Conservation (phyloP, 2,113 vertebrate species). For the Misgurnus anguillicaudatus region DNA sequence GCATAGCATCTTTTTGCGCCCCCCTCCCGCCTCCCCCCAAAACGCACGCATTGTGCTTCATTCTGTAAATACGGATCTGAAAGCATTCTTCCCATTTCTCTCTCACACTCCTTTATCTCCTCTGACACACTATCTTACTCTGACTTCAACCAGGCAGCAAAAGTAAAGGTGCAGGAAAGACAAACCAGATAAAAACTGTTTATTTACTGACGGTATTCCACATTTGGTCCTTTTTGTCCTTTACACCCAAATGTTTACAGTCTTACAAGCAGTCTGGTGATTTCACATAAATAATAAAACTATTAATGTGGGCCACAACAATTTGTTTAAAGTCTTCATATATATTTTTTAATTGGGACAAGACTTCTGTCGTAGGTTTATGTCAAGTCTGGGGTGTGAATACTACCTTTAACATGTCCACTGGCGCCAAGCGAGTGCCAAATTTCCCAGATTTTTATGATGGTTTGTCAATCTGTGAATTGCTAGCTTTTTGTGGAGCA, state of each 20-base stretch:
- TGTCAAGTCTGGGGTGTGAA: no score
- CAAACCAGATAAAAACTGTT: conserved; percentile 37
- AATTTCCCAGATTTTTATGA: no score
- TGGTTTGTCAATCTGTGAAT: no score
- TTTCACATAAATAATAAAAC: background rate
- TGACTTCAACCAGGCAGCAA: conserved; percentile 20
- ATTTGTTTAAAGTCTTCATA: background rate
- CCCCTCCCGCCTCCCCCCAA: conserved; percentile 33
- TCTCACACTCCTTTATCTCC: conserved; percentile 45
- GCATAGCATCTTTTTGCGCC: conserved; percentile 45
- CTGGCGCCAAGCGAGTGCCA: no score
- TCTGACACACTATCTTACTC: conserved; percentile 30
- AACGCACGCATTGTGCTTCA: conserved; percentile 13
- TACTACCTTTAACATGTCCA: no score
- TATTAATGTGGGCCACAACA: background rate
- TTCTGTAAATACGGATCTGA: conserved; percentile 30
- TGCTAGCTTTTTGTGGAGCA: no score
- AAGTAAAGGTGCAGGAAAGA: conserved; percentile 41
- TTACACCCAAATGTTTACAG: conserved; percentile 16
- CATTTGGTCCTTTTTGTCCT: conserved; percentile 16
- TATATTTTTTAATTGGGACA: background rate
- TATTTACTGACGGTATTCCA: conserved; percentile 38
- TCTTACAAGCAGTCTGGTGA: background rate
- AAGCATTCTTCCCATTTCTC: conserved; percentile 46
- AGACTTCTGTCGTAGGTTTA: background rate